Conservation (phyloP, 2,888 invertebrate genomes). For the Cancer borealis region DNA sequence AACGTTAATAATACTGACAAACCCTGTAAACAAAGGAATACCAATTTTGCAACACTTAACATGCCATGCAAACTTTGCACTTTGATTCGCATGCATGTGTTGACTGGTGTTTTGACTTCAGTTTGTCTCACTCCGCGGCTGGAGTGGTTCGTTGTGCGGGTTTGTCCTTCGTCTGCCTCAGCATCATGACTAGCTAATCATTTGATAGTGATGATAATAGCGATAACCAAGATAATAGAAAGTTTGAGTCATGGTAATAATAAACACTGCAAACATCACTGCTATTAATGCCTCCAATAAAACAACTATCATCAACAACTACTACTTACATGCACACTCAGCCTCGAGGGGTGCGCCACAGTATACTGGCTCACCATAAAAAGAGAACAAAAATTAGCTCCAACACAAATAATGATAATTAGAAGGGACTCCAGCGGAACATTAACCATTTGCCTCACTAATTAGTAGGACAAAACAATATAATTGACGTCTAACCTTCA, state of each 20-base stretch:
- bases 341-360: background rate
- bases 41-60: background rate
- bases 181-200: background rate
- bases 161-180: background rate
- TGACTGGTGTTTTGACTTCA: background rate
- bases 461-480: background rate
- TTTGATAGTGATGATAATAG: background rate
- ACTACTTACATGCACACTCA: background rate
- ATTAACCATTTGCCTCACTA: background rate
- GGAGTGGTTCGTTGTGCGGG: background rate
- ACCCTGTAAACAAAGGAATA: background rate
- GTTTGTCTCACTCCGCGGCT: background rate
- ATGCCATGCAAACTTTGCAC: background rate
- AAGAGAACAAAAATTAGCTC: background rate
- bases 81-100: background rate
- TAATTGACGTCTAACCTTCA: background rate
- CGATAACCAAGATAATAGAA: background rate
- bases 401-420: too few relatives aligned
- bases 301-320: background rate
- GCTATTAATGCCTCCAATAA: background rate
- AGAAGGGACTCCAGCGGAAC: background rate
- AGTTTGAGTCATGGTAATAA: background rate
- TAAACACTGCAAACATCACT: background rate
- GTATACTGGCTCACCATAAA: background rate
- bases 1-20: background rate